phyloP scores from a whole-genome alignment of 2,113 vertebrate genomes.

The Pimephales promelas region DNA sequence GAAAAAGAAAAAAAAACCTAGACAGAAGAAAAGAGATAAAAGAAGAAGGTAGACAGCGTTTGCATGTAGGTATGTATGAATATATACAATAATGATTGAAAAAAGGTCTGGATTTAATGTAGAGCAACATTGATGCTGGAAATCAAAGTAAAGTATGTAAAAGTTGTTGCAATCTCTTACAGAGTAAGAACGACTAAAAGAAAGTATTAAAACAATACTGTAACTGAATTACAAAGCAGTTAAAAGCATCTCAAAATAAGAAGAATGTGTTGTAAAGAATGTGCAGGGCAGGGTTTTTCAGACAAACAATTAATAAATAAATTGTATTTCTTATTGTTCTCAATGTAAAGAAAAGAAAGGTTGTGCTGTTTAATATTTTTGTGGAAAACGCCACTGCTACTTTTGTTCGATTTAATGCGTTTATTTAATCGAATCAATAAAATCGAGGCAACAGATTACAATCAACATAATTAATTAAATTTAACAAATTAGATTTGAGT shows the following conservation, averaged over 20 bases:
- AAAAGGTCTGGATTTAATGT: slow-evolving; percentile 54
- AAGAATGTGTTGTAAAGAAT: slow-evolving; percentile 17
- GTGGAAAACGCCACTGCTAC: neutral
- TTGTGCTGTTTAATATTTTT: too few species aligned
- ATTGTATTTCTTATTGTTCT: neutral
- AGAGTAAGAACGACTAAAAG: neutral
- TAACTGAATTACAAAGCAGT: slow-evolving; percentile 60
- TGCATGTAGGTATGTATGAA: neutral
- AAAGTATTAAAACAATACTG: slow-evolving; percentile 46
- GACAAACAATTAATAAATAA: neutral
- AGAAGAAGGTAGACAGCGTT: slow-evolving; percentile 29
- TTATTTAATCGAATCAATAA: too few species aligned
- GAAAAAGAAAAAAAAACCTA: slow-evolving; percentile 4
- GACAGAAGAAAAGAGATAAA: slow-evolving; percentile 38
- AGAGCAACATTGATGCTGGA: slow-evolving; percentile 46
- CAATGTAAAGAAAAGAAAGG: too few species aligned
- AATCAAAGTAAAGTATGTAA: slow-evolving; percentile 46
- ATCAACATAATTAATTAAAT: too few species aligned
- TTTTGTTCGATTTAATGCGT: neutral
- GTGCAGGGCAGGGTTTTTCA: neutral
- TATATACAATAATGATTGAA: neutral
- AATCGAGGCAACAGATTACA: too few species aligned
- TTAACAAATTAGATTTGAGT: too few species aligned
- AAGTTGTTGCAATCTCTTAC: slow-evolving; percentile 10
- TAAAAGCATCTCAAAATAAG: slow-evolving; percentile 33